A percentile compares a stretch with the other conserved stretches of the same genome.
phyloP scores from a whole-genome alignment of 1,140 invertebrate species.

The Formica exsecta region DNA sequence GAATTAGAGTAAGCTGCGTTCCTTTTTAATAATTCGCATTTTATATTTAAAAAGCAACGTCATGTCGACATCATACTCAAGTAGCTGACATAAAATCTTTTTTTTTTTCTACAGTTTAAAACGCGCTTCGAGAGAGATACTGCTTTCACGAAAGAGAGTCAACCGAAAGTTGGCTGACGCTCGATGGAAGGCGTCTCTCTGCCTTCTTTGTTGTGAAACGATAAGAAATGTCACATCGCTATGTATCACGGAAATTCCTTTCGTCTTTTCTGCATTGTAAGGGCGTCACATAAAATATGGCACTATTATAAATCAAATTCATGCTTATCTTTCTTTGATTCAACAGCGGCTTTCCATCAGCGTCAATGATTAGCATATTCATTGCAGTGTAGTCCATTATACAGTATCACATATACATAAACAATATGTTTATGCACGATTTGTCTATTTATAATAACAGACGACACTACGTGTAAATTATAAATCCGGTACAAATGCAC shows the following conservation, averaged over 20 bases:
- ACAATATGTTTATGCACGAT: constrained; percentile 14
- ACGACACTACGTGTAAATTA: constrained; percentile 12
- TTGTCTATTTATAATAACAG: constrained; percentile 38
- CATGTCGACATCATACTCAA: constrained; percentile 64
- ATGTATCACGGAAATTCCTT: constrained; percentile 18
- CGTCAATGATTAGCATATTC: constrained; percentile 36
- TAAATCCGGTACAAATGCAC: constrained; percentile 27
- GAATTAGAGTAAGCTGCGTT: background rate
- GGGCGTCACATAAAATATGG: background rate
- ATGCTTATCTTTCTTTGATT: constrained; percentile 19
- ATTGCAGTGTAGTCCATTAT: constrained; percentile 30
- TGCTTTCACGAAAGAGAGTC: constrained; percentile 76
- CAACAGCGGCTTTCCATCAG: background rate
- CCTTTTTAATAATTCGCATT: constrained; percentile 14
- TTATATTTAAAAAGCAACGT: constrained; percentile 49
- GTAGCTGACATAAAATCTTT: constrained; percentile 42
- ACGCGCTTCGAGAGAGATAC: constrained; percentile 60
- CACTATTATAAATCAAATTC: background rate
- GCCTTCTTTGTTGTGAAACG: constrained; percentile 56
- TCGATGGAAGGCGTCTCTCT: constrained; percentile 71
- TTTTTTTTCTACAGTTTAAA: constrained; percentile 50
- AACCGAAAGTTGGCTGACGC: constrained; percentile 77
- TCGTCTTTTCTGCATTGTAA: background rate
- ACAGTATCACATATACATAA: background rate
- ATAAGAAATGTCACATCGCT: constrained; percentile 53